Base-by-base conservation (phyloP, 2,797 vertebrate genomes). In the Molossus alvarezi region DNA sequence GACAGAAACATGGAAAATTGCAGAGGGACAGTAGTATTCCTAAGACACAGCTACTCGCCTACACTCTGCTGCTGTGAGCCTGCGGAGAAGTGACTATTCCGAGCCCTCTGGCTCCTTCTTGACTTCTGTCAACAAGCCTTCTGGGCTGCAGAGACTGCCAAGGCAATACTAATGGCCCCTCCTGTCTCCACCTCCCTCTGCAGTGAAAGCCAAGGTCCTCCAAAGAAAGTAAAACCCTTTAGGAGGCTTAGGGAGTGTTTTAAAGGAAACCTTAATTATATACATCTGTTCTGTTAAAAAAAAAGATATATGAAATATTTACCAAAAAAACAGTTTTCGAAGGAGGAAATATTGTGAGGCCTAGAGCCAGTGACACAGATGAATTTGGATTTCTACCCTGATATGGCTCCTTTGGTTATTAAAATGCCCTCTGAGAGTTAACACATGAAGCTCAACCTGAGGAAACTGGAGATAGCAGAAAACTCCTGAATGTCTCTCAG, bases 351-450 rank as follows among this genome's bases (percentile, higher is more conserved):
- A 64, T 33, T 20, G 9, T 65, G 23, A 96, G 71, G 18, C 25
- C 55, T 58, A 51, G 2, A 91, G 15, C 23, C 88, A 90, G 55
- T 53, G 21, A 73, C 7, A 62, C 1, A 45, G 25, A 76, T 73
- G 20, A 81, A 86, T 77, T 90, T 15, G 45, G 82, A 90, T 18
- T 57, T 33, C 57, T 72, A n/a, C 67, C 45, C 76, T 76, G 37
- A 89, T 51, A n/a, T 88, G 67, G 75, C 37, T 37, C 67, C 18
- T 77, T 57, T 60, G 9, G 12, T 69, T 57, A 89, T 23, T 45
- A 88, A 92, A 94, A 82, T 64, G 17, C 58, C 94, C 93, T 76
- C 58, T 75, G 9, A 91, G 25, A 33, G 18, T n/a, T 65, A 91
- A 76, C 25, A 64, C 33, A 80, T 86, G 13, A 90, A 82, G 37